A percentile compares a stretch with the other conserved stretches of the same genome.
Evolutionary conservation across 2,113 vertebrate genomes (phyloP).

Genomic region (Calyptommatus sinebrachiatus): DNA sequence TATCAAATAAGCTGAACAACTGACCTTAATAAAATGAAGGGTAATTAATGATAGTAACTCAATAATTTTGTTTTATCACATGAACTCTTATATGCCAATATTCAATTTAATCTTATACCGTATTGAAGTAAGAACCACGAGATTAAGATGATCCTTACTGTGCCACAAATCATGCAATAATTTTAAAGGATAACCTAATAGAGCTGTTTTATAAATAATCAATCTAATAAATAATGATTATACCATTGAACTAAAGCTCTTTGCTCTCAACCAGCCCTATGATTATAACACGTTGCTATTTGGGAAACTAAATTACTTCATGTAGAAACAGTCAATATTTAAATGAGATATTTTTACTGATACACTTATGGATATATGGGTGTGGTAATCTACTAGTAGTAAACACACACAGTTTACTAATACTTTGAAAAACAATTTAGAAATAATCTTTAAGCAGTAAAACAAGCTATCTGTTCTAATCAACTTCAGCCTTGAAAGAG

Average conservation of each 20-base stretch:
- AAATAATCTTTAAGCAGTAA: too few species aligned
- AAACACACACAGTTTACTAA: too few species aligned
- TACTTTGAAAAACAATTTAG: too few species aligned
- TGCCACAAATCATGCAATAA: conserved; percentile 53
- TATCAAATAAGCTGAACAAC: conserved; percentile 40
- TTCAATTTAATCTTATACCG: conserved; percentile 63
- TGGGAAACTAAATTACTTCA: background rate
- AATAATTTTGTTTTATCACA: conserved; percentile 61
- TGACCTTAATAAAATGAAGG: conserved; percentile 41
- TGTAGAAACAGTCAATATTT: background rate
- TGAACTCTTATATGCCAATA: conserved; percentile 55
- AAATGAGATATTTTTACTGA: too few species aligned
- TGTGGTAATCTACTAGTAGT: too few species aligned
- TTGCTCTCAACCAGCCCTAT: conserved; percentile 24
- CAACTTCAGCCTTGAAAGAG: too few species aligned
- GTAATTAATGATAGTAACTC: conserved; percentile 57
- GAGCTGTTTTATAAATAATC: conserved; percentile 62
- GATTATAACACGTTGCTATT: background rate
- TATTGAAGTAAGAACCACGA: conserved; percentile 54
- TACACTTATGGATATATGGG: background rate
- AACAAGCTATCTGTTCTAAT: too few species aligned
- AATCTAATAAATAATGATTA: conserved; percentile 28
- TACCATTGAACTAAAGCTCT: conserved; percentile 45
- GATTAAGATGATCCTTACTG: conserved; percentile 50
- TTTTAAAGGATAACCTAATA: conserved; percentile 64